Conservation (phyloP, 2,113 vertebrate species). For the Ammodytes dubius region DNA sequence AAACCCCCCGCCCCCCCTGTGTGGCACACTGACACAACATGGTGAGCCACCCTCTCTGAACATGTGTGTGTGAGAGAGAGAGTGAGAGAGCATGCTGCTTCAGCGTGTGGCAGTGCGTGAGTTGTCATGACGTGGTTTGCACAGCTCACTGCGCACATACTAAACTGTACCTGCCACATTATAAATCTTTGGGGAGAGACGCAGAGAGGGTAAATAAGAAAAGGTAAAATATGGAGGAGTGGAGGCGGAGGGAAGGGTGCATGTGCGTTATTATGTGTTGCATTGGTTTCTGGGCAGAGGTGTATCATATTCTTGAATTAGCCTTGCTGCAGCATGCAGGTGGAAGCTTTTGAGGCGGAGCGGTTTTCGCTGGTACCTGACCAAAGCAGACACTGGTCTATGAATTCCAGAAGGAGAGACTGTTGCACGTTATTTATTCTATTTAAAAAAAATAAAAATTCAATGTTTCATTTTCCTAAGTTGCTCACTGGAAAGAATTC, state of each 20-base stretch:
- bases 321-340: conserved; percentile 55
- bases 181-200: conserved; percentile 78
- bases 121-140: conserved; percentile 84
- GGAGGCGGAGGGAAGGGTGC: conserved; percentile 44
- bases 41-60: neutral
- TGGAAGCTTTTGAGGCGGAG: conserved; percentile 55
- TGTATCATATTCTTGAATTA: conserved; percentile 71
- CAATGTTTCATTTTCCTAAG: conserved; percentile 70
- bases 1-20: neutral
- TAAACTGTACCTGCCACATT: conserved; percentile 81
- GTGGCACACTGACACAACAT: neutral
- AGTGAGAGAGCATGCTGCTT: neutral
- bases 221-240: conserved; percentile 59
- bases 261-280: conserved; percentile 53
- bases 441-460: neutral
- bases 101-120: conserved; percentile 70
- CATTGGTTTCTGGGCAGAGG: conserved; percentile 49
- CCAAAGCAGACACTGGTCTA: conserved; percentile 27
- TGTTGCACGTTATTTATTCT: conserved; percentile 58
- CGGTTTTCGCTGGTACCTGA: conserved; percentile 5
- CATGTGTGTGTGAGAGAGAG: neutral
- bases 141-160: conserved; percentile 82
- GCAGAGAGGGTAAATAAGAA: conserved; percentile 71
- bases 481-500: conserved; percentile 88
- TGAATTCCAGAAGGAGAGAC: conserved; percentile 34